Evolutionary conservation across 35 echinoderm and acorn worm genomes (phyloP).

Genomic region (Acanthaster planci): DNA sequence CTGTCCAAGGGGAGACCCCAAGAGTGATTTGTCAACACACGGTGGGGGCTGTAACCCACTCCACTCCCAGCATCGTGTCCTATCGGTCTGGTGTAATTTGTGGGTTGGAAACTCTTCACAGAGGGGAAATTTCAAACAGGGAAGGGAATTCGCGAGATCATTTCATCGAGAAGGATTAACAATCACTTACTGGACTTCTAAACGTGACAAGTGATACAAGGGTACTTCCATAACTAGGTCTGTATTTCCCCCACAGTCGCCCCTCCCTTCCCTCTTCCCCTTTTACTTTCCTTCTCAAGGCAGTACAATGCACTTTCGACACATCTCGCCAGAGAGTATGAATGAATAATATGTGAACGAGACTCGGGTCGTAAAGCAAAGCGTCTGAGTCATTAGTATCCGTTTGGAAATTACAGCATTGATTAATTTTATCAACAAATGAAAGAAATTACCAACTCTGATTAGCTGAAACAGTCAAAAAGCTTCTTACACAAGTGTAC

Average conservation of each 20-base stretch:
- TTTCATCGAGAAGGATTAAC: neutral
- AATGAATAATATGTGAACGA: no score
- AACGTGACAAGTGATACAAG: constrained; percentile 6
- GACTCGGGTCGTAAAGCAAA: no score
- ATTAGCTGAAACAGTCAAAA: no score
- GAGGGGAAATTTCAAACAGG: constrained; percentile 28
- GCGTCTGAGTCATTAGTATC: no score
- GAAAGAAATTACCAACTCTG: no score
- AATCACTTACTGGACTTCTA: neutral
- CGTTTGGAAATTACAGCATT: no score
- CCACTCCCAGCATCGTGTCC: neutral
- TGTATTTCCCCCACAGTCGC: neutral
- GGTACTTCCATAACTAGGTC: neutral
- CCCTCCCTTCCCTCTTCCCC: no score
- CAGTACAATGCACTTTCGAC: no score
- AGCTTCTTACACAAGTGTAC: no score
- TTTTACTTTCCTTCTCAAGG: no score
- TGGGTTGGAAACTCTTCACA: neutral
- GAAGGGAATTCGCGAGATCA: neutral
- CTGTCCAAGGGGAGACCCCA: neutral
- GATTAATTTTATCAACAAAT: no score
- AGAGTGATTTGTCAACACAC: constrained; percentile 23
- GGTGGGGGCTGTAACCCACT: neutral
- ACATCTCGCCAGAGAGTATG: no score
- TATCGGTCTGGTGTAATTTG: neutral